Evolutionary conservation across 2,797 vertebrate species (phyloP), one percentile per base, ranked within the genome.

Genomic region (Poecilia picta): DNA sequence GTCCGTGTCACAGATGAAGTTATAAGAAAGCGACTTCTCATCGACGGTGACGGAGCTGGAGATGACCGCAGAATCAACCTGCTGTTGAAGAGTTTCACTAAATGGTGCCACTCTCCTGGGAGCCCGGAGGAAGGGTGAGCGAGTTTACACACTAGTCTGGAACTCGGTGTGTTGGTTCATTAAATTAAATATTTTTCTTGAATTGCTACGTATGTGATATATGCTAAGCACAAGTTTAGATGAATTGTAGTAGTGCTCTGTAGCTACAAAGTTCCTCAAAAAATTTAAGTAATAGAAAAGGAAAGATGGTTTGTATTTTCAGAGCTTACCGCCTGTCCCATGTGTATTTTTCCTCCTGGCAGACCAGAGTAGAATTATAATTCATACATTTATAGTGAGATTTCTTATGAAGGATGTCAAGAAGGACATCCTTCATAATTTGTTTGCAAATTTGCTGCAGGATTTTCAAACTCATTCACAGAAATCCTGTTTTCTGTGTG

Each of bases 11-110:
- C 57, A 98, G 97, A 98, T 73, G 97, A 98, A 93, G 97, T 99
- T 81, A 99, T 99, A 85, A 96, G 98, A 72, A 99, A 99, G 82
- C 96, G 98, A 39, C 97, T 99, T 71, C 96, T 99, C 4, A 99
- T 99, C 73, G 98, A 99, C 78, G 98, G 98, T 20, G 98, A 99
- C 62, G 98, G 98, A 43, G 98, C 98, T 66, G 98, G 98, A 20
- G 98, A 99, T 82, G 98, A 99, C 86, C 95, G 98, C 47, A 95
- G 98, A 36, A 99, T 99, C 87, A 99, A 99, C 82, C 93, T 99
- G 76, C 93, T 99, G 25, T 94, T 99, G 45, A 99, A 99, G 93
- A 98, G 97, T 87, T 99, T 99, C 94, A 96, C 97, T 75, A 99
- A 99, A 87, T 99, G 98, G 98, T 98, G 97, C 82, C 96, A 97